Percentiles rank a stretch among this genome's conserved stretches.
Conservation (phyloP, 2,797 vertebrate species). For the Enteromius treurensis region DNA sequence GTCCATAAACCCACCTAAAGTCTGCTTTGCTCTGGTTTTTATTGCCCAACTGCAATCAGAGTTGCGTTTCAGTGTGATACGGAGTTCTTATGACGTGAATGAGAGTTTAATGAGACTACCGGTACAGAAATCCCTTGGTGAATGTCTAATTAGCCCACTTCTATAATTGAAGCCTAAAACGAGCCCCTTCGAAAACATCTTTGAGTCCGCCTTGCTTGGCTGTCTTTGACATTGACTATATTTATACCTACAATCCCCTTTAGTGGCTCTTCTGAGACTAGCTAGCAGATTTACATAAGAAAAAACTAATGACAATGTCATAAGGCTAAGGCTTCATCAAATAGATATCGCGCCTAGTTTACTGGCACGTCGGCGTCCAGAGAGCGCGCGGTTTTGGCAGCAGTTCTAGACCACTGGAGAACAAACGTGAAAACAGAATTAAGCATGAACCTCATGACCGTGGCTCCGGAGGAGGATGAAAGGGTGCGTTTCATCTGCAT, state of each 20-base stretch:
- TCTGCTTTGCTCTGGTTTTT: slow-evolving; percentile 14
- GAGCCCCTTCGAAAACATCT: slow-evolving; percentile 75
- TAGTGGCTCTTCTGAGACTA: slow-evolving; percentile 52
- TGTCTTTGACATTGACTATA: slow-evolving; percentile 58
- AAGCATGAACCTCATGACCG: not conserved
- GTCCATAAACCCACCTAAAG: not conserved
- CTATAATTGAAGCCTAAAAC: slow-evolving; percentile 76
- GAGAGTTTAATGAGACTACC: slow-evolving; percentile 55
- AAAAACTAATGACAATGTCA: slow-evolving; percentile 61
- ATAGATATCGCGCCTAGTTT: slow-evolving; percentile 64
- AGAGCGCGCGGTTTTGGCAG: slow-evolving; percentile 58
- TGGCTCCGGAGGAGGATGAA: slow-evolving; percentile 26
- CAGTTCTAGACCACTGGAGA: slow-evolving; percentile 61
- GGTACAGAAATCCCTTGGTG: slow-evolving; percentile 53
- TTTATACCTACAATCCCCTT: slow-evolving; percentile 49
- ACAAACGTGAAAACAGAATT: slow-evolving; percentile 24
- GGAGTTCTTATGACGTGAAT: slow-evolving; percentile 33
- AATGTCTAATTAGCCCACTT: slow-evolving; percentile 80
- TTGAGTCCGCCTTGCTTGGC: slow-evolving; percentile 66
- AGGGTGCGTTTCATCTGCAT: slow-evolving; percentile 4
- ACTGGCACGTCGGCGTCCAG: slow-evolving; percentile 65
- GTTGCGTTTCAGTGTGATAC: slow-evolving; percentile 3
- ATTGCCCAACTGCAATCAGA: slow-evolving; percentile 10
- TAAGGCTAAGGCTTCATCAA: slow-evolving; percentile 73
- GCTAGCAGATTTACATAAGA: slow-evolving; percentile 46